Evolutionary conservation across 1,140 invertebrate genomes (phyloP), one percentile per base, ranked within the genome.

Genomic region (Melitaea cinxia): DNA sequence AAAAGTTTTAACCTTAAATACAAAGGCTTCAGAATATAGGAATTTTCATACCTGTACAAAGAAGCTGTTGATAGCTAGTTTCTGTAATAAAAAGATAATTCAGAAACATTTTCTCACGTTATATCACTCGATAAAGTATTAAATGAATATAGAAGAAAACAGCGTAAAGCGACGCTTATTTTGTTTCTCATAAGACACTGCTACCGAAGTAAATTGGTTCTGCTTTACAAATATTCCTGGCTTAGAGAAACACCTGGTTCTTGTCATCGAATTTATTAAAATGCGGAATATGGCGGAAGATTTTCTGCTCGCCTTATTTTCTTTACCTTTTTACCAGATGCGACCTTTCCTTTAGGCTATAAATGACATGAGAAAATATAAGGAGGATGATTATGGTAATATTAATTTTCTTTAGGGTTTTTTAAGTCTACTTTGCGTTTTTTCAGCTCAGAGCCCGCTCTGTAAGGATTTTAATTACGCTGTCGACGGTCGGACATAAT

Each of bases 181-280:
- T 52, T 52, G 49, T 52, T 26, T 52, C 30, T 52, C 49, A 52
- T 52, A 52, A 52, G 49, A 52, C 49, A 52, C 49, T 52, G 49
- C 30, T 52, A 10, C 2, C 23, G 21, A 21, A 56, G 52, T 37
- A 68, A 63, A 68, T 68, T 63, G 53, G 53, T 62, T 68, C 19
- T 17, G 15, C 21, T 17, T 12, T 52, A 53, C 54, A 62, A 60
- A 62, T 57, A 62, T 62, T 56, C 49, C 28, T 17, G 53, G 53
- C 26, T 57, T 55, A 50, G 42, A 35, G 19, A 47, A 55, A 54
- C 65, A 68, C 65, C 65, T 68, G 65, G 7, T 49, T 37, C 58
- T 9, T 62, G 58, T 68, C 65, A 68, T 68, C 47, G 53, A 68
- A 68, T 68, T 65, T 58, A 58, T 68, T 68, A 68, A 68, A 56